A percentile compares a stretch with the other conserved stretches of the same genome.
These are phyloP conservation scores for Thymelicus lineola DNA, from an alignment of 2,888 invertebrate species.

Conservation along the genomic window DNA sequence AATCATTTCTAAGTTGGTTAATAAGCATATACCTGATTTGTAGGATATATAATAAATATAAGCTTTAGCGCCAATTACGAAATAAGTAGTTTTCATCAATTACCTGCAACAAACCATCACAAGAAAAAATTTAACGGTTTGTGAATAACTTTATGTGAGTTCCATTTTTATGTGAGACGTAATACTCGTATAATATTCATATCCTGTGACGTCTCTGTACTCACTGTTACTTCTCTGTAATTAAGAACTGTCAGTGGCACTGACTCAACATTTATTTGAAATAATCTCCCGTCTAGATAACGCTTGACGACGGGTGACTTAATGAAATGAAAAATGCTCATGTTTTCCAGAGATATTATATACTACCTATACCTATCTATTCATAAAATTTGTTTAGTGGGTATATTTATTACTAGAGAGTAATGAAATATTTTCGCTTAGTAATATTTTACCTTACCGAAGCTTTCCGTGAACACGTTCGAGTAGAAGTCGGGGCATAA, in stretches of 20 bases:
- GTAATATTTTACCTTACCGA: conserved; percentile 48
- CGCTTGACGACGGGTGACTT: conserved; percentile 16
- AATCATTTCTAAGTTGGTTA: no score
- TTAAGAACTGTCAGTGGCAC: conserved; percentile 28
- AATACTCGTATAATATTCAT: not conserved
- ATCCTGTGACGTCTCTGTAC: not conserved
- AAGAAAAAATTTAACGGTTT: no score
- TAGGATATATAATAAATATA: no score
- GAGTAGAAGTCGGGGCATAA: conserved; percentile 57
- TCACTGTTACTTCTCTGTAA: conserved; percentile 17
- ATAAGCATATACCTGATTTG: no score
- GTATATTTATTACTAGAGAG: not conserved
- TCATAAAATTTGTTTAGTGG: conserved; percentile 26
- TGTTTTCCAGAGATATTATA: conserved; percentile 9
- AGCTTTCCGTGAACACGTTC: conserved; percentile 56
- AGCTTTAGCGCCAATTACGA: no score
- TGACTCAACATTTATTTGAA: conserved; percentile 13
- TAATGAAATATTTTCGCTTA: conserved; percentile 2
- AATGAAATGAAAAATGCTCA: conserved; percentile 3
- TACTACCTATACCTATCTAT: conserved; percentile 17
- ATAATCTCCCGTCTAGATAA: conserved; percentile 26
- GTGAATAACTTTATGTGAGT: no score
- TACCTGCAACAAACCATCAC: no score
- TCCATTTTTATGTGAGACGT: no score
- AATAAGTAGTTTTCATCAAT: no score